Evolutionary conservation across 2,797 vertebrate species (phyloP).

Genomic region (Ctenopoma kingsleyae): DNA sequence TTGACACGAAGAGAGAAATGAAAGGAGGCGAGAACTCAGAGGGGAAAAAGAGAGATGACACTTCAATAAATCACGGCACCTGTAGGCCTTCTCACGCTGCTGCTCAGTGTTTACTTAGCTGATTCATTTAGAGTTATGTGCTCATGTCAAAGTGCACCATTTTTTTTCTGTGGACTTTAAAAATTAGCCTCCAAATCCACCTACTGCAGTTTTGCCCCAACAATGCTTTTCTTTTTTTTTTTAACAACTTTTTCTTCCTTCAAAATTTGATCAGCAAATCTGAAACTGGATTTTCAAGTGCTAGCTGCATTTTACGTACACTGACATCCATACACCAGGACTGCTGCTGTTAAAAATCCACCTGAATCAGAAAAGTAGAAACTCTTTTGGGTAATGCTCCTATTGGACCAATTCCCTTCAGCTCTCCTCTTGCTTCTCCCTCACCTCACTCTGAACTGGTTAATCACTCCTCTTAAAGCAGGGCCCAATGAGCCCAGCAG

Average conservation of each 20-base stretch:
- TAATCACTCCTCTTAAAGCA: slow-evolving; percentile 74
- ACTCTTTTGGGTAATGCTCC: slow-evolving; percentile 57
- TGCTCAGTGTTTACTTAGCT: slow-evolving; percentile 19
- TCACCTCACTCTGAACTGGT: slow-evolving; percentile 72
- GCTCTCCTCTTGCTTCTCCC: slow-evolving; percentile 44
- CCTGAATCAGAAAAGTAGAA: slow-evolving; percentile 42
- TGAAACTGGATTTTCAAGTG: slow-evolving; percentile 27
- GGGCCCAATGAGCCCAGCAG: slow-evolving; percentile 60
- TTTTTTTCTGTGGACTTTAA: slow-evolving; percentile 19
- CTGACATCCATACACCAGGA: slow-evolving; percentile 1
- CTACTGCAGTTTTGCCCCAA: slow-evolving; percentile 14
- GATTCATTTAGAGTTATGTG: slow-evolving; percentile 30
- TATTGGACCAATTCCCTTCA: slow-evolving; percentile 47
- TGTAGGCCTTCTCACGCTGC: slow-evolving; percentile 11
- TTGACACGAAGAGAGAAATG: slow-evolving; percentile 25
- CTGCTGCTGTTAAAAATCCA: slow-evolving; percentile 31
- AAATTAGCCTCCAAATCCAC: background rate
- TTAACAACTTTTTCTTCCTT: background rate
- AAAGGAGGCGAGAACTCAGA: slow-evolving; percentile 26
- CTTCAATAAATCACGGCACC: slow-evolving; percentile 44
- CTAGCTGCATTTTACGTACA: slow-evolving; percentile 16
- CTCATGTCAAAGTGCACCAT: slow-evolving; percentile 1
- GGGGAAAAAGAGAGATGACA: slow-evolving; percentile 33
- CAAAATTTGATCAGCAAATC: slow-evolving; percentile 19
- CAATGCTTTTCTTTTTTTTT: slow-evolving; percentile 5